Base-by-base conservation (phyloP, 2,888 invertebrate species). In the Dolomedes plantarius region DNA sequence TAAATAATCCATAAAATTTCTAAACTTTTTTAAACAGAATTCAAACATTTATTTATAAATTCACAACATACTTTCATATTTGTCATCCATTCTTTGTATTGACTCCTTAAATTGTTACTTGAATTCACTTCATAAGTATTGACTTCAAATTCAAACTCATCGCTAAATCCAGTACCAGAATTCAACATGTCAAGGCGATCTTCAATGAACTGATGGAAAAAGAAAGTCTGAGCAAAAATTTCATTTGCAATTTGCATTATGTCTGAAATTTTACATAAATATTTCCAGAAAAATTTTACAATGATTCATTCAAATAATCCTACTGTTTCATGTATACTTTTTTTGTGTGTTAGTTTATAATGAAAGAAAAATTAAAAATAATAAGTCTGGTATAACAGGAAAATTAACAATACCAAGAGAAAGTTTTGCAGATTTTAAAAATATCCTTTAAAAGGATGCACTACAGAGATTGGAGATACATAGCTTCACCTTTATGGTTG, bases 101-200 rank as follows among this genome's bases (percentile, higher is more conserved):
- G 94, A 88, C 94, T 94, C 91, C 94, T 93, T 88, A 94, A 91
- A 28, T 88, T 87, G 39, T 87, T 90, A 28, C 90, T 90, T 79
- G 90, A 90, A 91, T 94, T 94, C 90, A 94, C 94, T 5, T 94
- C 94, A 90, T 94, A 94, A 88, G 93, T 94, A 91, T 93, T 95
- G 82, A 94, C 95, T 92, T 98, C 98, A 90, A 95, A 93, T 92
- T 99, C 98, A 92, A 99, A 99, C 91, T 98, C 97, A 91, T 99
- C 98, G 41, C 95, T 95, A 91, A 97, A 97, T 0, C 97, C 97
- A 83, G 95, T 93, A 0, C 98, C 98, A n/a, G 95, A 95, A 91
- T 98, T 98, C 88, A 98, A 93, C 93, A 97, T 94, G 89, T 96
- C 95, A 89, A 98, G 92, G 89, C 98, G 94, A 92, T 98, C 98